phyloP scores from a whole-genome alignment of 2,113 vertebrate species.

The Burhinus oedicnemus region DNA sequence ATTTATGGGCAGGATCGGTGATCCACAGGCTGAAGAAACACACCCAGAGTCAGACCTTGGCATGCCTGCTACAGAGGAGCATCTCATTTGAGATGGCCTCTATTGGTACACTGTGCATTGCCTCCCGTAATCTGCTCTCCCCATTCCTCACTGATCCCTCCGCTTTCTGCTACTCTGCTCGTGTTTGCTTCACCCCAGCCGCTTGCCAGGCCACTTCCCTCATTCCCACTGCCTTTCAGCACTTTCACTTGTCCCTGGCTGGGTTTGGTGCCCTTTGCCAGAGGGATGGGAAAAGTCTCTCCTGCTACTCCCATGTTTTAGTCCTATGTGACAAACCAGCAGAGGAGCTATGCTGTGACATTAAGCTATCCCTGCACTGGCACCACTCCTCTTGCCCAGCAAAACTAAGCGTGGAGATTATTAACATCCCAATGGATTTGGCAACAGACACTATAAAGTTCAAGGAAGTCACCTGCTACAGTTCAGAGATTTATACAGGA shows the following conservation, averaged over 20 bases:
- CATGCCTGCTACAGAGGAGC: not conserved
- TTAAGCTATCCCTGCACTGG: not conserved
- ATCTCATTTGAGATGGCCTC: not conserved
- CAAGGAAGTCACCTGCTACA: not conserved
- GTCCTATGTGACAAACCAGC: not conserved
- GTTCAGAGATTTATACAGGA: not conserved
- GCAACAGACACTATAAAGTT: not conserved
- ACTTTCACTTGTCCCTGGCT: not conserved
- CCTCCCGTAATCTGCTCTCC: not conserved
- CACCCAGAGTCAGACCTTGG: not conserved
- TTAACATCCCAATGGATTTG: not conserved
- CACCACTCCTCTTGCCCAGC: not conserved
- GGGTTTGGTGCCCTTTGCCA: not conserved
- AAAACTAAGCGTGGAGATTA: not conserved
- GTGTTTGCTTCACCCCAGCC: not conserved
- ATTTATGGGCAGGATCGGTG: not conserved
- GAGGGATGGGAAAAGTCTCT: not conserved
- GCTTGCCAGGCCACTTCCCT: not conserved
- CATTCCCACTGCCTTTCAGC: not conserved
- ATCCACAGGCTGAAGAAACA: not conserved
- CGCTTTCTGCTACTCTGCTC: not conserved
- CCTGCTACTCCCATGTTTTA: not conserved
- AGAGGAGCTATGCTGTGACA: not conserved
- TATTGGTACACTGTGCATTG: rapidly evolving
- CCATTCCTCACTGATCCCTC: not conserved